Evolutionary conservation across 2,888 invertebrate species (phyloP).

Genomic region (Plebejus anna): DNA sequence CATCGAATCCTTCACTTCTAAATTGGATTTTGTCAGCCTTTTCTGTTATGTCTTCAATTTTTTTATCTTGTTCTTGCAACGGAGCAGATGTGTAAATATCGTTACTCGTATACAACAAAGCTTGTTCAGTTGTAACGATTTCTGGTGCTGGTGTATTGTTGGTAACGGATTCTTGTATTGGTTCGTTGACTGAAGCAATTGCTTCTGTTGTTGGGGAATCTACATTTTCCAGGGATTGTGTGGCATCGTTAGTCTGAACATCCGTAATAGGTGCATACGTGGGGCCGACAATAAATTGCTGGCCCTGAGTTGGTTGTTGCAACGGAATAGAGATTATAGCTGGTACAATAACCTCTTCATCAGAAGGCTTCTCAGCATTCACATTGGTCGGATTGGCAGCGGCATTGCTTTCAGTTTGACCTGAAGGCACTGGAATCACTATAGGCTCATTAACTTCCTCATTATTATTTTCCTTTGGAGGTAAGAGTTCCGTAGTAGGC

Average conservation of each 20-base stretch:
- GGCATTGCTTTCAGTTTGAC: neutral
- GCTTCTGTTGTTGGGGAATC: neutral
- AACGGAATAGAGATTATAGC: constrained; percentile 19
- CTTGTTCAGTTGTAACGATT: neutral
- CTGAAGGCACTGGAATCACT: neutral
- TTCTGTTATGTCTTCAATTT: neutral
- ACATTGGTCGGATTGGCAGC: neutral
- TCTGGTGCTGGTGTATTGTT: neutral
- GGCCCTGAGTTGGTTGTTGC: neutral
- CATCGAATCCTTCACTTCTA: neutral
- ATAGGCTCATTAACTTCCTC: neutral
- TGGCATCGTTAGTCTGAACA: neutral
- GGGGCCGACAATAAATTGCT: neutral
- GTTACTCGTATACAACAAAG: neutral
- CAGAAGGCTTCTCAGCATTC: neutral
- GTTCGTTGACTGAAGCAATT: neutral
- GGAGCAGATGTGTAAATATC: neutral
- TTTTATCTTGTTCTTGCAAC: neutral
- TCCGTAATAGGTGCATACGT: constrained; percentile 13
- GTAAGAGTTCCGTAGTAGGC: neutral
- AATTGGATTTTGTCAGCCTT: neutral
- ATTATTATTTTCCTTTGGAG: constrained; percentile 19
- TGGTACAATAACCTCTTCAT: neutral
- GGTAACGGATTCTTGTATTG: neutral
- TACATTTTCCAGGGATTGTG: neutral